Percentiles rank a stretch among this genome's conserved stretches.
Evolutionary conservation across 2,797 vertebrate species (phyloP).

Genomic region (Acanthurus leucopareius): DNA sequence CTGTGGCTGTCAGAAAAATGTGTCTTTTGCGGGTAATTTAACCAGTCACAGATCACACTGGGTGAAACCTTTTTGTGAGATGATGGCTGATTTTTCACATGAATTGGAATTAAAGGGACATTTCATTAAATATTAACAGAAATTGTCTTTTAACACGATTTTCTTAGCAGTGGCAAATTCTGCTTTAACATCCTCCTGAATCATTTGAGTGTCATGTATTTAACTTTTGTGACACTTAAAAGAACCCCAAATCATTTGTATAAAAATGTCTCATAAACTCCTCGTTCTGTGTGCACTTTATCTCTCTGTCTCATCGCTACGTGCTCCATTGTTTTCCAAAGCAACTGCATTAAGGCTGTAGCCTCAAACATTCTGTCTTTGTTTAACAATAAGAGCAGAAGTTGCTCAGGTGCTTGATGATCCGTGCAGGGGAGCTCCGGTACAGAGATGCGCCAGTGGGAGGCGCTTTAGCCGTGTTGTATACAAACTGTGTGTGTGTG

Average conservation of each 20-base stretch:
- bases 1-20: constrained; percentile 25
- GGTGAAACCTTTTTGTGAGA: neutral
- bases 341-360: neutral
- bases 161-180: neutral
- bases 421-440: constrained; percentile 18
- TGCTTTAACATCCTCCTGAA: neutral
- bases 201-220: neutral
- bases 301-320: neutral
- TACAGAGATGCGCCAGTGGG: constrained; percentile 87
- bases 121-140: constrained; percentile 29
- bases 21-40: constrained; percentile 28
- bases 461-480: constrained; percentile 95
- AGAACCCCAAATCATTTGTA: neutral
- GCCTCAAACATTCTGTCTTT: neutral
- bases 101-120: constrained; percentile 35
- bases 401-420: constrained; percentile 38
- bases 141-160: constrained; percentile 1
- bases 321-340: no score
- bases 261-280: neutral
- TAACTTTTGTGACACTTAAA: neutral
- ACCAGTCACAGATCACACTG: constrained; percentile 6
- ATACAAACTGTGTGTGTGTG: constrained; percentile 73
- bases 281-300: neutral
- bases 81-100: neutral
- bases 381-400: neutral